Evolutionary conservation across 2,888 invertebrate genomes (phyloP).

Genomic region (Adineta ricciae): DNA sequence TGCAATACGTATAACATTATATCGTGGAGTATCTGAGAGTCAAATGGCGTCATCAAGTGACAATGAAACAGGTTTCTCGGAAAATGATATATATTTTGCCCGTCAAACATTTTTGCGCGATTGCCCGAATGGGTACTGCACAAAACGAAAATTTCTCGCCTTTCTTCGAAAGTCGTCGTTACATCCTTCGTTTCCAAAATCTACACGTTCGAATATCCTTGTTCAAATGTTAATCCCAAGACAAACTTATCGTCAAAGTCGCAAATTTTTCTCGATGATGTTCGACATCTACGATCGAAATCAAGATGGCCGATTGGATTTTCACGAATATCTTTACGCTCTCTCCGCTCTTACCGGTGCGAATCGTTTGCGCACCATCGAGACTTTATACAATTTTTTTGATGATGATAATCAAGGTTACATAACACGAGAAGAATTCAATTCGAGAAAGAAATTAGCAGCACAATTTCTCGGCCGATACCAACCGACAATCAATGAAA

Average conservation of each 20-base stretch:
- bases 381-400: constrained; percentile 17
- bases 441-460: neutral
- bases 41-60: neutral
- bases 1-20: neutral
- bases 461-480: constrained; percentile 2
- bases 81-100: neutral
- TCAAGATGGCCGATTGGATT: constrained; percentile 6
- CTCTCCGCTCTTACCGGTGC: neutral
- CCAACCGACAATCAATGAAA: neutral
- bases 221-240: neutral
- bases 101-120: neutral
- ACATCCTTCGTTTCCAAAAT: neutral
- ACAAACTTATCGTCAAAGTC: neutral
- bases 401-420: neutral
- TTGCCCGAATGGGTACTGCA: neutral
- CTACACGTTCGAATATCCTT: neutral
- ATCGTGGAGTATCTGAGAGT: neutral
- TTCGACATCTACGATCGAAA: neutral
- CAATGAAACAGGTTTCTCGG: neutral
- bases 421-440: neutral
- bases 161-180: neutral
- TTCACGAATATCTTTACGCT: constrained; percentile 9
- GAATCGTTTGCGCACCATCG: neutral
- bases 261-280: constrained; percentile 12
- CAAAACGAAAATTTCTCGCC: neutral